Base-by-base conservation (phyloP, 1,140 invertebrate genomes). In the Planococcus citri region DNA sequence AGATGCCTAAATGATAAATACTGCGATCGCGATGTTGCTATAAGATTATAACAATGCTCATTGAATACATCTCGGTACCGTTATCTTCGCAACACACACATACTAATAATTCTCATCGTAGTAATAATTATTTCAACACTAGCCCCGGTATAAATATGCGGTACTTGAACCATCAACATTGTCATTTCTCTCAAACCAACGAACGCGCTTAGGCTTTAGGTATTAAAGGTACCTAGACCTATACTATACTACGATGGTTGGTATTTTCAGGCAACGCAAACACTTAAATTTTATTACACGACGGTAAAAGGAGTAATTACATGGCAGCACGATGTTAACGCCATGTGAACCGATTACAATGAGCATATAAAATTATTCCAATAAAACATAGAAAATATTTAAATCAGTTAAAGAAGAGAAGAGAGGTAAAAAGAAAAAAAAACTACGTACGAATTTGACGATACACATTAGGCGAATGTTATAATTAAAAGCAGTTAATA, bases 391-490 rank as follows among this genome's bases (percentile, higher is more conserved):
- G 17, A 51, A 51, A 51, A 51, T 51, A 51, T 51, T 51, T 3
- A 51, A 51, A 51, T 51, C 41, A 51, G 41, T 17, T 9, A 20
- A 14, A 51, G 41, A 14, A 51, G 41, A 51, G n/a, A 33, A n/a
- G n/a, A n/a, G n/a, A n/a, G n/a, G n/a, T n/a, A n/a, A n/a, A n/a
- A n/a, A n/a, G n/a, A n/a, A n/a, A n/a, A n/a, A n/a, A n/a, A 37
- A 37, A 51, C 10, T 20, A 64, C 25, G 24, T 25, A 64, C 60
- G 60, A 64, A 64, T 64, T 20, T 64, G 60, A 64, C 25, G 60
- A 64, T 64, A 25, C 60, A 64, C 60, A 64, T 64, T 64, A 64
- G 60, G 25, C 60, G 60, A 24, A 64, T 64, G 60, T 22, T 64
- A 64, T 64, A 64, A 64, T 64, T 64, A 64, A 64, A 25, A 64